Percentiles rank a stretch among this genome's conserved stretches.
These are phyloP conservation scores for Meandrusa payeni DNA, from an alignment of 2,888 invertebrate species.

Conservation along the genomic window DNA sequence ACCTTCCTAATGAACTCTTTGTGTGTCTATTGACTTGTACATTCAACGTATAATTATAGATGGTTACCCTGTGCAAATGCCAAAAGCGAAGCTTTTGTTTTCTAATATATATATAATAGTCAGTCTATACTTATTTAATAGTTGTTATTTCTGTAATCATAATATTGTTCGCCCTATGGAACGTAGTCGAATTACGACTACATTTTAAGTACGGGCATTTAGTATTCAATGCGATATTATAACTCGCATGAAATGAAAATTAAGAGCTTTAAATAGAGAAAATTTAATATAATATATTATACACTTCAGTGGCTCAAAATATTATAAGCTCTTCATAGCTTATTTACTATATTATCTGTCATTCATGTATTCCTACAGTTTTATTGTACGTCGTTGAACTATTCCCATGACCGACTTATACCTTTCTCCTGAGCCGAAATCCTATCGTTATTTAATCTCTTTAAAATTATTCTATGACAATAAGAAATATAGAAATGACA, in stretches of 20 bases:
- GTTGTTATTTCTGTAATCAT: slow-evolving; percentile 60
- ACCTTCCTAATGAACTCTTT: slow-evolving; percentile 65
- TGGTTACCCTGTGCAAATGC: slow-evolving; percentile 52
- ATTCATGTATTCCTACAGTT: slow-evolving; percentile 60
- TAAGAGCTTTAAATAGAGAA: slow-evolving; percentile 82
- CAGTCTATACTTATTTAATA: slow-evolving; percentile 62
- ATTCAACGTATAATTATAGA: slow-evolving; percentile 39
- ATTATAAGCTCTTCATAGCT: slow-evolving; percentile 74
- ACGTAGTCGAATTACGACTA: slow-evolving; percentile 35
- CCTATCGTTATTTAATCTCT: slow-evolving; percentile 34
- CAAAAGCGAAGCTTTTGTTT: slow-evolving; percentile 75
- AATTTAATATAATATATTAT: slow-evolving; percentile 70
- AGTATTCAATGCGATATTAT: slow-evolving; percentile 66
- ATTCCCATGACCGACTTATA: slow-evolving; percentile 47
- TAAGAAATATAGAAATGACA: slow-evolving; percentile 36
- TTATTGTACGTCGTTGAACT: slow-evolving; percentile 39
- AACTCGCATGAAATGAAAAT: slow-evolving; percentile 72
- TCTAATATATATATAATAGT: slow-evolving; percentile 55
- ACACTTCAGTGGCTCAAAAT: slow-evolving; percentile 78
- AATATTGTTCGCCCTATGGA: slow-evolving; percentile 44
- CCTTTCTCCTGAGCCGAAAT: slow-evolving; percentile 64
- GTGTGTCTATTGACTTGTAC: slow-evolving; percentile 55
- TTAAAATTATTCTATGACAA: slow-evolving; percentile 45
- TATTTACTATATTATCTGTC: slow-evolving; percentile 58
- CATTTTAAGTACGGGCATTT: slow-evolving; percentile 42